Conservation (phyloP, 2,797 vertebrate species). For the Siniperca undulata region DNA sequence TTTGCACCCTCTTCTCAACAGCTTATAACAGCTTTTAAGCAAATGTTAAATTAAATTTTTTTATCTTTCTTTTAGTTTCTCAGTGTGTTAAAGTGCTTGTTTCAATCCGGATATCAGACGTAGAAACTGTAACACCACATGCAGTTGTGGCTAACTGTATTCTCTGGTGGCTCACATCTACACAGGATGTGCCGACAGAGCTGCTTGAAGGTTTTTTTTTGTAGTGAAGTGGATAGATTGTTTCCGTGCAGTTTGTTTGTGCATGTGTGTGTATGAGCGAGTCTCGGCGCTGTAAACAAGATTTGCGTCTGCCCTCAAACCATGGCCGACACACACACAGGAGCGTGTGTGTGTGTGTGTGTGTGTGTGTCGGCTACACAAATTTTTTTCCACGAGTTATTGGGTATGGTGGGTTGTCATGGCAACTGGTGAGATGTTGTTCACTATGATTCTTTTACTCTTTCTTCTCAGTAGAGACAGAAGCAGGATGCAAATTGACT, state of each 20-base stretch:
- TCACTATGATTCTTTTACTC: slow-evolving; percentile 64
- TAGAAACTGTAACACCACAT: slow-evolving; percentile 78
- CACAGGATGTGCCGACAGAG: slow-evolving; percentile 78
- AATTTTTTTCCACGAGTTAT: slow-evolving; percentile 74
- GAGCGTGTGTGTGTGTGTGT: too few species aligned
- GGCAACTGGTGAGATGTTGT: slow-evolving; percentile 80
- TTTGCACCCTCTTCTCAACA: slow-evolving; percentile 42
- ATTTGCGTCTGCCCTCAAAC: slow-evolving; percentile 76
- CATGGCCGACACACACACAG: slow-evolving; percentile 51
- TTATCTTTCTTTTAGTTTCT: slow-evolving; percentile 45
- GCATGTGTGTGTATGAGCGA: slow-evolving; percentile 25
- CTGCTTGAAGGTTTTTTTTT: slow-evolving; percentile 78
- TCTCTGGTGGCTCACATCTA: slow-evolving; percentile 74
- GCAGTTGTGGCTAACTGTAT: slow-evolving; percentile 78
- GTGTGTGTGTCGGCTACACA: slow-evolving; percentile 48
- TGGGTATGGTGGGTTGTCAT: slow-evolving; percentile 83
- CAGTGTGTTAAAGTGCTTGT: slow-evolving; percentile 57
- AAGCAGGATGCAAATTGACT: slow-evolving; percentile 59
- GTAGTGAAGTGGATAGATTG: slow-evolving; percentile 77
- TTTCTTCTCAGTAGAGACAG: slow-evolving; percentile 60
- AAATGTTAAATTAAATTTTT: slow-evolving; percentile 55
- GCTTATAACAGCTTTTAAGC: slow-evolving; percentile 41
- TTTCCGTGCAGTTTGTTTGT: slow-evolving; percentile 76
- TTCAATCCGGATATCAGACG: slow-evolving; percentile 74
- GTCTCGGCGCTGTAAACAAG: slow-evolving; percentile 76